phyloP scores from a whole-genome alignment of 2,797 vertebrate genomes.

The Phalloptychus januarius region DNA sequence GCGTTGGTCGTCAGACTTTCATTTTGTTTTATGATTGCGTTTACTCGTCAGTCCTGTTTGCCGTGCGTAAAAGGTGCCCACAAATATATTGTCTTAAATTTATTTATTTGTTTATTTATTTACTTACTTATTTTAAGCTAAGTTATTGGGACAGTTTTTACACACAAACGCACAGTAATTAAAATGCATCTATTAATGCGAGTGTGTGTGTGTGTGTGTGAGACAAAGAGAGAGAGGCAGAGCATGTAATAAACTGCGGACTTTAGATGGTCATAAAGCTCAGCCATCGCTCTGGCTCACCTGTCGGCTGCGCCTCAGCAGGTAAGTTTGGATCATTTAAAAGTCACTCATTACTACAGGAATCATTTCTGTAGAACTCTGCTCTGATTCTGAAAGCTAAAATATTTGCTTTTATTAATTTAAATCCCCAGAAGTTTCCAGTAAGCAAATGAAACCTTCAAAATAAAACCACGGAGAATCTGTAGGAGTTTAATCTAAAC shows the following conservation, averaged over 20 bases:
- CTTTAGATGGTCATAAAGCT: conserved; percentile 35
- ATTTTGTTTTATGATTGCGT: conserved; percentile 9
- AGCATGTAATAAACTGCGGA: conserved; percentile 46
- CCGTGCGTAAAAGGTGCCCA: not conserved
- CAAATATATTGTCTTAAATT: not conserved
- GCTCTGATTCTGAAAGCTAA: not conserved
- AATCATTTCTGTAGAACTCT: not conserved
- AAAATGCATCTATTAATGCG: not conserved
- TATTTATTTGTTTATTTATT: not conserved
- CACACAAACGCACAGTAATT: not conserved
- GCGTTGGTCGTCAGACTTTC: conserved; percentile 22
- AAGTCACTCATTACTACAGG: not conserved
- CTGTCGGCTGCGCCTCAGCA: not conserved
- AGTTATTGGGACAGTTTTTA: not conserved
- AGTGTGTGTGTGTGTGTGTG: not conserved
- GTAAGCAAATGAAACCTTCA: not conserved
- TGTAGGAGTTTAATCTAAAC: not conserved
- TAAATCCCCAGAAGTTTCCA: not conserved
- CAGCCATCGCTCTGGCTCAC: not conserved
- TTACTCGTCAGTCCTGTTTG: not conserved
- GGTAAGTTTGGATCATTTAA: conserved; percentile 14
- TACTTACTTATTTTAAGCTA: not conserved
- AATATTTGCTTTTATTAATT: not conserved
- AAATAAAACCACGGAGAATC: not conserved
- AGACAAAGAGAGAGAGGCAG: too few relatives aligned